Evolutionary conservation across 92 coral and sea anemone genomes (phyloP).

Genomic region (Zoanthus gigantus): DNA sequence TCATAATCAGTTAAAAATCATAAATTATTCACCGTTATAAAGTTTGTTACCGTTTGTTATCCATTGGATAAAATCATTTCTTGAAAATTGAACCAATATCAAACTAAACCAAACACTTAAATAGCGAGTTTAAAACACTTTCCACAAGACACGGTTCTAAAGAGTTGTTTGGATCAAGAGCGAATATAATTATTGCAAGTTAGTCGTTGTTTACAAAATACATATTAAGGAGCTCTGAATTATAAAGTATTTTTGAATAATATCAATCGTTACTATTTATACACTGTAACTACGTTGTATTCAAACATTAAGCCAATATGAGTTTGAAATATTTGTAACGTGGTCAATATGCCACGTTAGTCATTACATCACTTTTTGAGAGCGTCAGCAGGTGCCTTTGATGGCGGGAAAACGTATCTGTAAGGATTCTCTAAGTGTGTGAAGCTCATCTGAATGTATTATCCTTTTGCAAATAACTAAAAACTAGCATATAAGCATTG

Average conservation of each 20-base stretch:
- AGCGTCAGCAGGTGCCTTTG: background rate
- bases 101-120: background rate
- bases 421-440: background rate
- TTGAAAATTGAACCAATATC: background rate
- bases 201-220: background rate
- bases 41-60: background rate
- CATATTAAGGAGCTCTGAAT: background rate
- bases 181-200: background rate
- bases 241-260: background rate
- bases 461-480: too few species aligned
- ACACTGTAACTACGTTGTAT: background rate
- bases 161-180: background rate
- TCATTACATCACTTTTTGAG: background rate
- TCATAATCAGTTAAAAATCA: background rate
- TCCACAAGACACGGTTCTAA: background rate
- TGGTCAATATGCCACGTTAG: background rate
- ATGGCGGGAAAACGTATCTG: conserved; percentile 2
- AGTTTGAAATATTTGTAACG: background rate
- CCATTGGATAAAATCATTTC: background rate
- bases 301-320: background rate
- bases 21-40: background rate
- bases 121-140: background rate
- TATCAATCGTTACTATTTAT: background rate
- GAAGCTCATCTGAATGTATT: too few species aligned
- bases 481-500: too few species aligned